Evolutionary conservation across 1,140 invertebrate genomes (phyloP).

Genomic region (Ceratina calcarata): DNA sequence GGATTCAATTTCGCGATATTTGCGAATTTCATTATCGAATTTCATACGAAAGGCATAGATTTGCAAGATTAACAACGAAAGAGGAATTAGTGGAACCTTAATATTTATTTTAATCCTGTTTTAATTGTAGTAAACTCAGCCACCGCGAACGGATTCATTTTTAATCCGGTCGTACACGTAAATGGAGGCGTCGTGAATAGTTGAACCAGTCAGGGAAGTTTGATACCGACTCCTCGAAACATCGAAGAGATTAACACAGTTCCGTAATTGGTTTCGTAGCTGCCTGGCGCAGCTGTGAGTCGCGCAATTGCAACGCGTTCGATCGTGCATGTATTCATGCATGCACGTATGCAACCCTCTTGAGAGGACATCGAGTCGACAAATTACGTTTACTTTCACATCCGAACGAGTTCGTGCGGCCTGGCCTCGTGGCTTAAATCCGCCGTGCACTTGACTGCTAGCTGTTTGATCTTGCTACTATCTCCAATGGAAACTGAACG

Average conservation of each 20-base stretch:
- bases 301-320: conserved; percentile 39
- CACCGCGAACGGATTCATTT: not conserved
- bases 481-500: not conserved
- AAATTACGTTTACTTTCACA: conserved; percentile 54
- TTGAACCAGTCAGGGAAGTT: conserved; percentile 21
- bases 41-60: too few species aligned
- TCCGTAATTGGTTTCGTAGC: conserved; percentile 49
- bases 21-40: too few species aligned
- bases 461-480: conserved; percentile 36
- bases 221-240: conserved; percentile 11
- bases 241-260: conserved; percentile 40
- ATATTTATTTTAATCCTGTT: not conserved
- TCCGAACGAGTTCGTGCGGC: conserved; percentile 1
- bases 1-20: too few species aligned
- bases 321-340: conserved; percentile 6
- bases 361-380: conserved; percentile 48
- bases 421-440: not conserved
- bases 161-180: not conserved
- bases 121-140: too few species aligned
- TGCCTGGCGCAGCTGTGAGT: conserved; percentile 43
- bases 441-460: conserved; percentile 15
- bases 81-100: not conserved
- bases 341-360: conserved; percentile 35
- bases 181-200: not conserved
- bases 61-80: too few species aligned